Percentiles rank a stretch among this genome's conserved stretches.
Conservation (phyloP, 2,888 invertebrate species). For the Sinopyrophorus schimmeli region DNA sequence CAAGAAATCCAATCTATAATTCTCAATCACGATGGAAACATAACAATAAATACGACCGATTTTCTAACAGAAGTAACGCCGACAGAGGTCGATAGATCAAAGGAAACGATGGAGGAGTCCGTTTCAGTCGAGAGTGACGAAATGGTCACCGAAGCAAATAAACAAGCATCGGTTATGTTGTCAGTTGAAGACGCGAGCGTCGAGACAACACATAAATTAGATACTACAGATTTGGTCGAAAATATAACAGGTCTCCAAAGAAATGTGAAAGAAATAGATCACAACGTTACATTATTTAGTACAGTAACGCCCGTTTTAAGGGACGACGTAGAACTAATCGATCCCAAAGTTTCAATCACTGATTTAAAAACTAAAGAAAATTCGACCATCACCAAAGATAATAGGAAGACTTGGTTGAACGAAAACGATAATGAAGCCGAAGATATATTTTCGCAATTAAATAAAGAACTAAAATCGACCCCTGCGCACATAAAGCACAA, state of each 20-base stretch:
- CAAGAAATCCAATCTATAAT: neutral
- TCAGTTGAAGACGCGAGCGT: slow-evolving; percentile 49
- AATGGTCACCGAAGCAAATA: slow-evolving; percentile 42
- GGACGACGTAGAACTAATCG: slow-evolving; percentile 45
- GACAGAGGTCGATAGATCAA: slow-evolving; percentile 26
- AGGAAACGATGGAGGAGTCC: slow-evolving; percentile 43
- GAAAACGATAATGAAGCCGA: slow-evolving; percentile 33
- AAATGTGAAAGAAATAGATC: slow-evolving; percentile 30
- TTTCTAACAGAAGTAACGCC: slow-evolving; percentile 5
- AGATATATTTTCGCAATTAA: slow-evolving; percentile 44
- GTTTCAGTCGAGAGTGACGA: slow-evolving; percentile 45
- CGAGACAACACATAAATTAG: slow-evolving; percentile 35
- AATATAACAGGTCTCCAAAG: slow-evolving; percentile 38
- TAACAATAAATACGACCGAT: neutral
- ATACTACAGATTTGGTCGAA: slow-evolving; percentile 44
- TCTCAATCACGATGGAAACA: neutral
- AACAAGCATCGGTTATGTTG: slow-evolving; percentile 38
- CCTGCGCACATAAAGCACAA: slow-evolving; percentile 31
- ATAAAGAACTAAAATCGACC: slow-evolving; percentile 41
- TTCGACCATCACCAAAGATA: neutral
- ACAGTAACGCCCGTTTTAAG: slow-evolving; percentile 20
- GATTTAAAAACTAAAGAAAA: slow-evolving; percentile 8
- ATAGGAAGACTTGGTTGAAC: neutral
- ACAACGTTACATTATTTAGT: no score
- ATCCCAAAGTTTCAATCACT: slow-evolving; percentile 24